These are phyloP conservation scores for Pygocentrus nattereri DNA, from an alignment of 2,797 vertebrate species.

Conservation along the genomic window DNA sequence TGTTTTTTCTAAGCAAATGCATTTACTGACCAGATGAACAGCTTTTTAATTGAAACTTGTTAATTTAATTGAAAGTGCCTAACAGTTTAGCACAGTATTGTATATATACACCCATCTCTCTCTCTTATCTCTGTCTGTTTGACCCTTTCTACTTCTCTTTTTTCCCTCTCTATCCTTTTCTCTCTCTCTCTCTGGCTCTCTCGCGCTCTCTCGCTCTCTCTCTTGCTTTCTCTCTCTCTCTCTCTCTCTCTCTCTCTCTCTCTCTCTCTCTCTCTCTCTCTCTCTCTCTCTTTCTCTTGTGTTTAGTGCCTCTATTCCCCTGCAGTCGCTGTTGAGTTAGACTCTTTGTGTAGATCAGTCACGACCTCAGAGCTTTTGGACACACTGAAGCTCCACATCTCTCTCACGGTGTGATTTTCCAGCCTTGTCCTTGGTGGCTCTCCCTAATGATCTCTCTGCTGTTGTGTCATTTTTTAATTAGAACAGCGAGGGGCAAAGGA, in stretches of 20 bases:
- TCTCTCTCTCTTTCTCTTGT: neutral
- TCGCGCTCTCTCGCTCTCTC: neutral
- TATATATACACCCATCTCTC: too few relatives aligned
- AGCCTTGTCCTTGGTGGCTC: constrained; percentile 28
- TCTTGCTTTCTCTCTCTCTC: neutral
- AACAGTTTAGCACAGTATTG: too few relatives aligned
- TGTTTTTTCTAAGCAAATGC: too few relatives aligned
- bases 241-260: constrained; percentile 20
- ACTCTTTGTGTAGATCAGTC: neutral
- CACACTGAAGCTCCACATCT: neutral
- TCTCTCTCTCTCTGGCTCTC: neutral
- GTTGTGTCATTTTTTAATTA: constrained; percentile 42
- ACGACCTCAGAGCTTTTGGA: constrained; percentile 21
- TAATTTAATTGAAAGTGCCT: too few relatives aligned
- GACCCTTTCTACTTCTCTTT: neutral
- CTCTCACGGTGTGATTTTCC: neutral
- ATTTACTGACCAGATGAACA: too few relatives aligned
- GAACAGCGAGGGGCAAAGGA: constrained; percentile 28
- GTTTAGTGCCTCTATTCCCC: constrained; percentile 10
- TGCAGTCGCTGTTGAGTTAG: constrained; percentile 6
- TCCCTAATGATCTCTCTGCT: constrained; percentile 31
- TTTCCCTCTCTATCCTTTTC: neutral
- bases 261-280: constrained; percentile 48
- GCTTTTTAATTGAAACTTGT: too few relatives aligned
- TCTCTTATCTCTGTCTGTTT: too few relatives aligned